phyloP scores from a whole-genome alignment of 2,888 invertebrate genomes.

The Hipparchia semele region DNA sequence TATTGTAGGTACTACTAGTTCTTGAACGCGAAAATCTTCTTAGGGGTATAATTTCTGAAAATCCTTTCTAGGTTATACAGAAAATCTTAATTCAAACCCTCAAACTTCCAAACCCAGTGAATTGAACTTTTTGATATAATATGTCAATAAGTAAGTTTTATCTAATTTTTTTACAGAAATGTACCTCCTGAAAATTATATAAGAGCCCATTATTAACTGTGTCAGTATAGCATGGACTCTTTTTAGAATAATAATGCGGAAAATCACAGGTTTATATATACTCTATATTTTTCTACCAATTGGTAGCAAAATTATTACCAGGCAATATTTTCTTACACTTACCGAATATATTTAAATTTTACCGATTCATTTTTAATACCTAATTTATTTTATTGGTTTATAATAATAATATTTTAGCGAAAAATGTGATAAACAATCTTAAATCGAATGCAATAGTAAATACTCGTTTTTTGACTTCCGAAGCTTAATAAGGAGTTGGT shows the following conservation, averaged over 20 bases:
- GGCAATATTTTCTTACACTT: neutral
- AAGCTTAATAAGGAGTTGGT: neutral
- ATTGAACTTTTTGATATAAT: too few relatives aligned
- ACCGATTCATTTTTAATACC: neutral
- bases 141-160: too few relatives aligned
- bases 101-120: too few relatives aligned
- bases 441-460: slow-evolving; percentile 30
- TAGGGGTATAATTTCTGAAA: neutral
- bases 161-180: neutral
- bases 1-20: too few relatives aligned
- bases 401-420: slow-evolving; percentile 17
- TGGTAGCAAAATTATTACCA: neutral
- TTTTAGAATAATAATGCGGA: too few relatives aligned
- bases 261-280: too few relatives aligned
- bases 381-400: slow-evolving; percentile 6
- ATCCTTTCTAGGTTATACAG: too few relatives aligned
- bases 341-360: neutral
- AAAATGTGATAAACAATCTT: slow-evolving; percentile 32
- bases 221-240: too few relatives aligned
- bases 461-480: slow-evolving; percentile 21
- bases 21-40: neutral
- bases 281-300: neutral
- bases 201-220: too few relatives aligned
- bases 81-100: too few relatives aligned
- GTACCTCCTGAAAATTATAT: too few relatives aligned